Evolutionary conservation across 1,140 invertebrate species (phyloP).

Genomic region (Drosophila malerkotliana): DNA sequence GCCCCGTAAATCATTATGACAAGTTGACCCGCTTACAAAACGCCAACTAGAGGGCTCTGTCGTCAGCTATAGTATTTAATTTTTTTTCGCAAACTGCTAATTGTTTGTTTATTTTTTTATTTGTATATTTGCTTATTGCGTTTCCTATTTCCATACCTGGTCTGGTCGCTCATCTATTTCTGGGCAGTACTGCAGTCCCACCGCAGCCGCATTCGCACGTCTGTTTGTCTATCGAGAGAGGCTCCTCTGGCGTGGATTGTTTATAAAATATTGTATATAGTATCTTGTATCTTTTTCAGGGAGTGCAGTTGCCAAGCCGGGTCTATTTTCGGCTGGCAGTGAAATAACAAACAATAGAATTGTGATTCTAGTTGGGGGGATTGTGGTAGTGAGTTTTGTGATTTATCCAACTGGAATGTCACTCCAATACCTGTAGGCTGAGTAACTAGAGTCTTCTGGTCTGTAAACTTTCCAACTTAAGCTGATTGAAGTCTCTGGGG

Average conservation of each 20-base stretch:
- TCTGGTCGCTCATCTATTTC: constrained; percentile 17
- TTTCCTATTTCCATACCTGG: constrained; percentile 59
- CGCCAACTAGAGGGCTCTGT: constrained; percentile 32
- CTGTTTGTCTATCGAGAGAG: constrained; percentile 5
- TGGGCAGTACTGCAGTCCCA: not conserved
- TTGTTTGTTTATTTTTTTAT: constrained; percentile 72
- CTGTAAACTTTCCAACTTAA: constrained; percentile 2
- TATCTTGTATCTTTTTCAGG: constrained; percentile 4
- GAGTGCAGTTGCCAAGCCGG: constrained; percentile 42
- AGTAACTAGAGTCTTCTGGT: too few relatives aligned
- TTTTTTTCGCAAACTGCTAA: constrained; percentile 53
- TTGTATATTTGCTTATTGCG: constrained; percentile 70
- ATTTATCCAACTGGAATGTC: constrained; percentile 22
- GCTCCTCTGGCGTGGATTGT: constrained; percentile 31
- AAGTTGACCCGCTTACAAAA: constrained; percentile 76
- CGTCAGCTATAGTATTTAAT: constrained; percentile 20
- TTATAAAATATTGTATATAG: constrained; percentile 49
- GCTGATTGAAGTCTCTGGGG: constrained; percentile 20
- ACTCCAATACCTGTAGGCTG: not conserved
- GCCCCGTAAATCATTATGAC: constrained; percentile 74
- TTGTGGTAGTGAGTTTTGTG: not conserved
- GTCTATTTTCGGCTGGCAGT: constrained; percentile 40
- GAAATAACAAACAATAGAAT: constrained; percentile 49
- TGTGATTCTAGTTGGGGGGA: not conserved
- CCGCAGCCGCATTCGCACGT: not conserved